Evolutionary conservation across 1,140 invertebrate species (phyloP), one percentile per base, ranked within the genome.

Genomic region (Aphaenogaster ashmeadi): DNA sequence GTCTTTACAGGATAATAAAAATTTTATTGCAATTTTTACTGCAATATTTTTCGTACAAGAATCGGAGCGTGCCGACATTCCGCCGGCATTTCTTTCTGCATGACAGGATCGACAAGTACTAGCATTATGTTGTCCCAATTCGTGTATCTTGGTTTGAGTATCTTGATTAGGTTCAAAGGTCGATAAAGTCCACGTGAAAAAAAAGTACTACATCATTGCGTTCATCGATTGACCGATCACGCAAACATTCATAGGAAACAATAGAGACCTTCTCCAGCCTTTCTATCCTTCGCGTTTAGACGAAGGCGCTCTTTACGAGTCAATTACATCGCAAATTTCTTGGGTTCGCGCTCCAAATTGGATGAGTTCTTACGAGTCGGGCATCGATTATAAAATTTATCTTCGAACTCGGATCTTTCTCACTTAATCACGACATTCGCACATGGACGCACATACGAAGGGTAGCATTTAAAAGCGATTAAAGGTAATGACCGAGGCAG

Each of bases 151-250:
- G 8, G 8, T 50, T 78, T 41, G 50, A 7, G 13, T 11, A 56
- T 21, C 36, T 54, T 33, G 60, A 86, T 67, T 78, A 44, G 15
- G 50, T 86, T 79, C 47, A 86, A 64, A 78, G 74, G 74, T 86
- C 60, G 84, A 79, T 6, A 60, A 44, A 7, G 41, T 41, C 38
- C 2, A 83, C 21, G 54, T 38, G 50, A 52, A 21, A 47, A 77
- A 84, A 81, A 85, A 77, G 58, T 62, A 77, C 27, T 18, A 41
- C 56, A 9, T 85, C 56, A 85, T 64, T 60, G 33, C 47, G 69
- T 60, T 36, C 69, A 13, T 62, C 78, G 64, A 56, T 27, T 66
- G 79, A 71, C 54, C 66, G 64, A 81, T 81, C 79, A 81, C 62
- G 66, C 64, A 11, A 81, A 41, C 54, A 50, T 54, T 54, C 50